Percentiles rank a stretch among this genome's conserved stretches.
These are phyloP conservation scores for Candoia aspera DNA, from an alignment of 2,113 vertebrate species.

Conservation along the genomic window DNA sequence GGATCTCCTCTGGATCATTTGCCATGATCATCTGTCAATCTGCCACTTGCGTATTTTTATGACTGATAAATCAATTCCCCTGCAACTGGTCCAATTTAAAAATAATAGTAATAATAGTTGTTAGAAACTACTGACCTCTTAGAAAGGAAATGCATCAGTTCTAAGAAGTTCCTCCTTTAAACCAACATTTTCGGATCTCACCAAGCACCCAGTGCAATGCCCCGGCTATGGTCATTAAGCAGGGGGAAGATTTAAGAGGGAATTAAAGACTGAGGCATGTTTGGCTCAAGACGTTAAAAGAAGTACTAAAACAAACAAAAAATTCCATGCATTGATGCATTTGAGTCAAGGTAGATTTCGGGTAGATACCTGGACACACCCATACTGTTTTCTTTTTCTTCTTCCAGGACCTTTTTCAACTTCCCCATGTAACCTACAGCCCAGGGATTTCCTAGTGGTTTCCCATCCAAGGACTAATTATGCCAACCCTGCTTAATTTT, in stretches of 20 bases:
- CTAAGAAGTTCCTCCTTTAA: background rate
- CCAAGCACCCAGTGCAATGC: background rate
- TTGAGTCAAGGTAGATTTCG: background rate
- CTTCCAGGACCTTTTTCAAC: background rate
- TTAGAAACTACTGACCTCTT: background rate
- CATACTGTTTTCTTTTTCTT: background rate
- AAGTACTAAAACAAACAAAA: background rate
- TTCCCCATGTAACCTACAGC: background rate
- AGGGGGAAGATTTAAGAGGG: background rate
- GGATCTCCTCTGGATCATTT: background rate
- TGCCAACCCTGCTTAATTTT: background rate
- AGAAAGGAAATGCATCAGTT: background rate
- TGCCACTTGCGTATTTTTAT: background rate
- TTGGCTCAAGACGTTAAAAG: background rate
- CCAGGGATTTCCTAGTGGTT: background rate
- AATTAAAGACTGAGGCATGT: background rate
- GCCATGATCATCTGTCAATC: background rate
- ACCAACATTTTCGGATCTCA: background rate
- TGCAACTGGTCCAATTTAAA: background rate
- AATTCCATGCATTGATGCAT: background rate
- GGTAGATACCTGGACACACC: background rate
- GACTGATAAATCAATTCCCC: background rate
- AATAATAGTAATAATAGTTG: background rate
- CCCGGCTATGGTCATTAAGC: background rate
- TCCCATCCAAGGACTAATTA: background rate